These are phyloP conservation scores for Xiphophorus couchianus DNA, from an alignment of 2,113 vertebrate genomes.

Conservation along the genomic window DNA sequence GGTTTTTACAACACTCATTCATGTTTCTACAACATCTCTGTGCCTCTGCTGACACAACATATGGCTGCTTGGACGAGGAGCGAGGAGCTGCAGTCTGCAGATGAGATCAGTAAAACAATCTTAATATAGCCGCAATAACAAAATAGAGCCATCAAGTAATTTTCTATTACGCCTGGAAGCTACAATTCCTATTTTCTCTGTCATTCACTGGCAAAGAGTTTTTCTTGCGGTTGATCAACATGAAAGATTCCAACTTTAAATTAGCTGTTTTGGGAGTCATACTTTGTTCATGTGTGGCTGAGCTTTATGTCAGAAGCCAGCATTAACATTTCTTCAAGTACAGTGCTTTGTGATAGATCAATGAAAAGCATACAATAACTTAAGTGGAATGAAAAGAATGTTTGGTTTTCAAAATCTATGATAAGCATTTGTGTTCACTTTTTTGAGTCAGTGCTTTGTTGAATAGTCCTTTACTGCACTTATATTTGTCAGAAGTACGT, in stretches of 20 bases:
- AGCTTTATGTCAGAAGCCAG: not conserved
- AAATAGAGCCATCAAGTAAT: not conserved
- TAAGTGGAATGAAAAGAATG: no score
- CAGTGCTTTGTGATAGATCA: not conserved
- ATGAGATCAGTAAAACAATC: not conserved
- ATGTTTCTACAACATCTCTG: conserved; percentile 6
- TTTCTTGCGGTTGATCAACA: no score
- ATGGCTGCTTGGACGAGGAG: conserved; percentile 3
- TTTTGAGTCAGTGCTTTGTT: no score
- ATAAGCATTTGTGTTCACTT: no score
- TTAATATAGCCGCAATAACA: not conserved
- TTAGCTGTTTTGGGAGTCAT: not conserved
- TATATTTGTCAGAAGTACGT: no score
- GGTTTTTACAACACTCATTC: not conserved
- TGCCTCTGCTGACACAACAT: conserved; percentile 16
- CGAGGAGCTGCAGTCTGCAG: not conserved
- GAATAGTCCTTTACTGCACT: no score
- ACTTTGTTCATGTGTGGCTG: not conserved
- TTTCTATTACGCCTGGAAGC: no score
- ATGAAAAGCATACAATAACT: no score
- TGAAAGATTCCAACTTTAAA: not conserved
- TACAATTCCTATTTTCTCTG: not conserved
- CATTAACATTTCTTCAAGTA: not conserved
- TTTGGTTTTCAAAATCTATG: no score
- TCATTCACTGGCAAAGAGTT: not conserved